Conservation (phyloP, 2,113 vertebrate genomes). For the Sorex araneus region DNA sequence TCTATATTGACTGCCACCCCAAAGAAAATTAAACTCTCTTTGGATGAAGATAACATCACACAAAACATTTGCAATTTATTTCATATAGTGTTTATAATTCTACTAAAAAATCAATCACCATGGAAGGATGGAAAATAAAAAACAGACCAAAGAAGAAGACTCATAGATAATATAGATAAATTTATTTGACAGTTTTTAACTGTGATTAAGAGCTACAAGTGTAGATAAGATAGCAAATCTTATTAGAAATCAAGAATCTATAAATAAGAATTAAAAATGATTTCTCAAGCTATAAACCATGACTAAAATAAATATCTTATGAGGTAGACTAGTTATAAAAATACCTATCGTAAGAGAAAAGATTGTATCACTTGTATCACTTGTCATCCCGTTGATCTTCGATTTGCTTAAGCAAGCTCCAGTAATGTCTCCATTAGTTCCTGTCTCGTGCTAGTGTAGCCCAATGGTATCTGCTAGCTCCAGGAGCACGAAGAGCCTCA, state of each 20-base stretch:
- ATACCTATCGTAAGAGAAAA: not conserved
- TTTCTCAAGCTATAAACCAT: conserved; percentile 20
- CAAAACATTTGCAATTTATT: conserved; percentile 29
- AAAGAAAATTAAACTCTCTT: conserved; percentile 7
- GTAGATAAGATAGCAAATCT: not conserved
- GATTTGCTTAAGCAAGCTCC: no score
- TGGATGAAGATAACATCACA: not conserved
- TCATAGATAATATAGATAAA: not conserved
- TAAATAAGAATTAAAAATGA: conserved; percentile 44
- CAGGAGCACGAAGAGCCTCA: no score
- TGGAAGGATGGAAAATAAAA: not conserved
- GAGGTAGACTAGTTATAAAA: not conserved
- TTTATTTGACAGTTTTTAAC: conserved; percentile 10
- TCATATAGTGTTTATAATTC: not conserved
- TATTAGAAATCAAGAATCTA: not conserved
- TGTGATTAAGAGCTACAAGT: not conserved
- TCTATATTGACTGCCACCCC: not conserved
- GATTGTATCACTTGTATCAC: no score
- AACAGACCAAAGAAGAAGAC: no score
- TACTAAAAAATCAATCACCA: conserved; percentile 13
- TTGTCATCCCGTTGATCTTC: no score
- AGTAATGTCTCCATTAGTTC: no score
- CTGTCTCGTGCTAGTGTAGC: no score
- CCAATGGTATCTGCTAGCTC: no score
- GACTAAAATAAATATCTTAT: conserved; percentile 28